Conservation (phyloP, 1,140 invertebrate species). For the Heliconius hewitsoni region DNA sequence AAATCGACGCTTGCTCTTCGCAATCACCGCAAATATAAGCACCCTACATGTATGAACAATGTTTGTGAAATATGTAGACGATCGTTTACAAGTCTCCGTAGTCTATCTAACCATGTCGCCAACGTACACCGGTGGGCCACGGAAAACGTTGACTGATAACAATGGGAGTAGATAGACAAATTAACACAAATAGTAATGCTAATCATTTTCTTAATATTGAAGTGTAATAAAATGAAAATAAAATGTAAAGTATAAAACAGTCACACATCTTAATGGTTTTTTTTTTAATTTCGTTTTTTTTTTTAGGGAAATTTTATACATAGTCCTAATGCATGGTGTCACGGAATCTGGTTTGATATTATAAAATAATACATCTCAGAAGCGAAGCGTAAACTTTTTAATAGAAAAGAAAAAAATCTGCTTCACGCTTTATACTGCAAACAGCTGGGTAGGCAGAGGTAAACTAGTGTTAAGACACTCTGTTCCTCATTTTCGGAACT, state of each 20-base stretch:
- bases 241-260: neutral
- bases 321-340: too few relatives aligned
- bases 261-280: neutral
- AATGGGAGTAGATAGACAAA: neutral
- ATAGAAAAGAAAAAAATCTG: too few relatives aligned
- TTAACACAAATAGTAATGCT: neutral
- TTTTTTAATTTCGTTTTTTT: neutral
- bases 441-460: too few relatives aligned
- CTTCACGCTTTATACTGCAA: too few relatives aligned
- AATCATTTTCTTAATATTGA: neutral
- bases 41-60: slow-evolving; percentile 48
- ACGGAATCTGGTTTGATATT: too few relatives aligned
- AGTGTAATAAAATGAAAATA: neutral
- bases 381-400: too few relatives aligned
- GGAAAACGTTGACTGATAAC: neutral
- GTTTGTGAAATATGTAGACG: slow-evolving; percentile 57
- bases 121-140: neutral
- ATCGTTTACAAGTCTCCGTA: slow-evolving; percentile 50
- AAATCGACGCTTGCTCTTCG: slow-evolving; percentile 53
- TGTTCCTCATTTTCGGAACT: too few relatives aligned
- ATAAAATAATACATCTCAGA: too few relatives aligned
- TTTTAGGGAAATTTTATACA: too few relatives aligned
- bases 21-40: slow-evolving; percentile 66
- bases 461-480: too few relatives aligned
- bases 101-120: slow-evolving; percentile 57